These are phyloP conservation scores for Anguilla pacifica DNA, from an alignment of 2,797 vertebrate genomes.

Conservation along the genomic window DNA sequence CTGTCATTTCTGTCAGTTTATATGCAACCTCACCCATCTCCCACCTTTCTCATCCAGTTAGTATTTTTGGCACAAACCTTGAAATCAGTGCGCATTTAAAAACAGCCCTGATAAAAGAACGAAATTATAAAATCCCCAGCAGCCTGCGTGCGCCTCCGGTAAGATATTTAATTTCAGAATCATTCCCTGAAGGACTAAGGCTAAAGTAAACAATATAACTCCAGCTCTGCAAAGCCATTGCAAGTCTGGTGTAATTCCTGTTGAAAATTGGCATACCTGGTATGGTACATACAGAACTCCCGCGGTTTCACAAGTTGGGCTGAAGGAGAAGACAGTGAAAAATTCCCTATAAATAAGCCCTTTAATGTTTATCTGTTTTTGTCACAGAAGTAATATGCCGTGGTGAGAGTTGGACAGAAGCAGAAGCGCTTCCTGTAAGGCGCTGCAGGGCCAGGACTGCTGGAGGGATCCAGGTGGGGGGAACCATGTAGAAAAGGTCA, in stretches of 20 bases:
- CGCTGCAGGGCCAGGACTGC: no score
- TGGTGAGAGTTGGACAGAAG: no score
- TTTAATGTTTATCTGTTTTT: no score
- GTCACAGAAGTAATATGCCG: no score
- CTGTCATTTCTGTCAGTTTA: no score
- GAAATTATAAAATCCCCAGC: background rate
- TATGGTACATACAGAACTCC: background rate
- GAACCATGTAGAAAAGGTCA: no score
- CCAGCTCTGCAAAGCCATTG: background rate
- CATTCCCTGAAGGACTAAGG: background rate
- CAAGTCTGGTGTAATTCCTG: background rate
- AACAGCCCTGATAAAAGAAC: background rate
- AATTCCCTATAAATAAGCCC: background rate
- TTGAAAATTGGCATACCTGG: background rate
- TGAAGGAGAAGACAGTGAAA: slow-evolving; percentile 46
- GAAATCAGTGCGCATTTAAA: background rate
- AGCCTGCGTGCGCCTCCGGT: background rate
- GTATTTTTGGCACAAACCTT: background rate
- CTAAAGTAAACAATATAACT: background rate
- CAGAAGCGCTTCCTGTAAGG: no score
- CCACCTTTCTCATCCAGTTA: no score
- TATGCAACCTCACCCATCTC: no score
- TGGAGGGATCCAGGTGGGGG: no score
- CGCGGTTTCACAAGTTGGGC: slow-evolving; percentile 45
- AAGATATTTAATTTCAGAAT: background rate